A percentile compares a stretch with the other conserved stretches of the same genome.
Evolutionary conservation across 2,797 vertebrate genomes (phyloP).

Genomic region (Sebastolobus alascanus): DNA sequence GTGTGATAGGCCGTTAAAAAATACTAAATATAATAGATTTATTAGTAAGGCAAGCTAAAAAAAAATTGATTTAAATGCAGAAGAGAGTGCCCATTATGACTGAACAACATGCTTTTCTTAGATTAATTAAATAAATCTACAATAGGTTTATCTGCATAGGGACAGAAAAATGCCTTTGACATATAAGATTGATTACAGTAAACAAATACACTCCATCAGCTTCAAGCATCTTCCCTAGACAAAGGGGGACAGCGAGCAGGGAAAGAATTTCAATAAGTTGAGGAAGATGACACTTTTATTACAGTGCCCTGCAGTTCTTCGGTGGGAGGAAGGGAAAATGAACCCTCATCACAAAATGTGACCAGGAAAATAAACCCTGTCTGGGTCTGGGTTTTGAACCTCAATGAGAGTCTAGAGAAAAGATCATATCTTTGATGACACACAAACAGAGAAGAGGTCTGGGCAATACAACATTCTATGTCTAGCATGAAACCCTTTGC

Average conservation of each 20-base stretch:
- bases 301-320: constrained; percentile 51
- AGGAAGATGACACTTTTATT: constrained; percentile 72
- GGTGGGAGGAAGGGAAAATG: constrained; percentile 27
- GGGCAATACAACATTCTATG: constrained; percentile 23
- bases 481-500: not conserved
- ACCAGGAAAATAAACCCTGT: constrained; percentile 18
- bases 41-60: not conserved
- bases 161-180: constrained; percentile 25
- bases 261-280: constrained; percentile 70
- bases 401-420: constrained; percentile 10
- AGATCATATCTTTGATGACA: constrained; percentile 45
- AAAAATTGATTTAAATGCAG: not conserved
- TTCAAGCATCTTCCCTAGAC: constrained; percentile 41
- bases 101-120: not conserved
- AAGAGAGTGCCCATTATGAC: not conserved
- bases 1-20: not conserved
- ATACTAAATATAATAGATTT: not conserved
- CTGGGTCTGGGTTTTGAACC: constrained; percentile 18
- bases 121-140: constrained; percentile 3
- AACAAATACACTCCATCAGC: constrained; percentile 41
- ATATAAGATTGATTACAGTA: constrained; percentile 26
- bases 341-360: not conserved
- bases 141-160: not conserved
- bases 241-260: constrained; percentile 36
- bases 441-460: not conserved